Evolutionary conservation across 1,140 invertebrate genomes (phyloP), one percentile per base, ranked within the genome.

Genomic region (Hylaeus anthracinus): DNA sequence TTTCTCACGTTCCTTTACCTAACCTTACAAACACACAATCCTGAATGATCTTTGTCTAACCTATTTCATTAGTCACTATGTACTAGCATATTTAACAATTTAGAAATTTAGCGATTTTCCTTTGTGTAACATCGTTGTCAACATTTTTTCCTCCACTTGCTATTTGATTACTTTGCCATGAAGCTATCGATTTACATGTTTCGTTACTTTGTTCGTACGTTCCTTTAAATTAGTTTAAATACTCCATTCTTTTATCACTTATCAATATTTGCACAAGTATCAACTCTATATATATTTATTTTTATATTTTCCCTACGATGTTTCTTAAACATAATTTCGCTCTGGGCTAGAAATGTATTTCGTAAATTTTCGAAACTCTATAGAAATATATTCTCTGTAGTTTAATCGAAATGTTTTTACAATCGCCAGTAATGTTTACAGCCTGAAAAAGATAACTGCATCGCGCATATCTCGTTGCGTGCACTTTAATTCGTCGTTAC

Each of bases 1-100:
- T 51, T 64, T 64, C 26, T 58, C 39, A 8, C 8, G 10, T 63
- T 37, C 63, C 37, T 14, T 41, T 45, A 63, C 58, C 37, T 78
- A 78, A 78, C 75, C 75, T 78, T 71, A 53, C 15, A 43, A 45
- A 1, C 10, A 1, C 10, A 53, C 37, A 15, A 12, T 63, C 39
- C 51, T 63, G 14, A 43, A 26, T 15, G 51, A 15, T 69, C 39
- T 15, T 78, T 70, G 48, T 39, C 58, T 53, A 63, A 78, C 45
- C 58, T 78, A 72, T 6, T 71, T 78, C 72, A n/a, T 60, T 58
- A 3, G 12, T 4, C 14, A 43, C 5, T 53, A 39, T 6, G 39
- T 74, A n/a, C 15, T 45, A 1, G 1, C 37, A 12, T 79, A 72
- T 72, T 65, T 45, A 43, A 6, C 48, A 37, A 4, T 48, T 55